A percentile compares a stretch with the other conserved stretches of the same genome.
phyloP scores from a whole-genome alignment of 2,888 invertebrate species.

The Unio pictorum region DNA sequence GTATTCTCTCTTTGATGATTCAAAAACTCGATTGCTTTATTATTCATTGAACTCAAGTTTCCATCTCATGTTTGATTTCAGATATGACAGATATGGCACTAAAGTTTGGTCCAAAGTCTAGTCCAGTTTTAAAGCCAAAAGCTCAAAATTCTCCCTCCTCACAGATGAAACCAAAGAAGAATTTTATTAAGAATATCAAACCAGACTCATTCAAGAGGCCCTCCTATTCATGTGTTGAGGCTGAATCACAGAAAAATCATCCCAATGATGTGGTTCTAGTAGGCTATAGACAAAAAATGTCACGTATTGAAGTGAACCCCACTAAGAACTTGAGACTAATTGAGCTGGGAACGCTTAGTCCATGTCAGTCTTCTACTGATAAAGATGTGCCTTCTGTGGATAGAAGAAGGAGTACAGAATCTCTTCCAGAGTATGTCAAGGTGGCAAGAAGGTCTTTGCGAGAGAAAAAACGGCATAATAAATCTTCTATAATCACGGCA shows the following conservation, averaged over 20 bases:
- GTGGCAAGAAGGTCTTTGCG: constrained; percentile 35
- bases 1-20: too few relatives aligned
- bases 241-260: constrained; percentile 44
- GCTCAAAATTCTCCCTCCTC: constrained; percentile 25
- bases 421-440: constrained; percentile 64
- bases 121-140: constrained; percentile 25
- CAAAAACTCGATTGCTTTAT: too few relatives aligned
- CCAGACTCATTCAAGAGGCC: constrained; percentile 67
- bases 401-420: constrained; percentile 63
- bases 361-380: constrained; percentile 27
- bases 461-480: constrained; percentile 31
- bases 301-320: constrained; percentile 27
- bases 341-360: constrained; percentile 66
- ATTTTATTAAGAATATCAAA: constrained; percentile 66
- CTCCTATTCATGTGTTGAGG: constrained; percentile 58
- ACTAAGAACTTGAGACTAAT: constrained; percentile 31
- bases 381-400: constrained; percentile 32
- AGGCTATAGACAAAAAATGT: constrained; percentile 65
- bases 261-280: constrained; percentile 59
- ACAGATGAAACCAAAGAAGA: constrained; percentile 40
- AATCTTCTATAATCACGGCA: constrained; percentile 34
- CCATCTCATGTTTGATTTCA: constrained; percentile 5
- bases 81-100: constrained; percentile 12
- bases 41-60: too few relatives aligned
- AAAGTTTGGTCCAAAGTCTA: constrained; percentile 17